A percentile compares a stretch with the other conserved stretches of the same genome.
phyloP scores from a whole-genome alignment of 2,888 invertebrate species.

The Cheilosia impressa region DNA sequence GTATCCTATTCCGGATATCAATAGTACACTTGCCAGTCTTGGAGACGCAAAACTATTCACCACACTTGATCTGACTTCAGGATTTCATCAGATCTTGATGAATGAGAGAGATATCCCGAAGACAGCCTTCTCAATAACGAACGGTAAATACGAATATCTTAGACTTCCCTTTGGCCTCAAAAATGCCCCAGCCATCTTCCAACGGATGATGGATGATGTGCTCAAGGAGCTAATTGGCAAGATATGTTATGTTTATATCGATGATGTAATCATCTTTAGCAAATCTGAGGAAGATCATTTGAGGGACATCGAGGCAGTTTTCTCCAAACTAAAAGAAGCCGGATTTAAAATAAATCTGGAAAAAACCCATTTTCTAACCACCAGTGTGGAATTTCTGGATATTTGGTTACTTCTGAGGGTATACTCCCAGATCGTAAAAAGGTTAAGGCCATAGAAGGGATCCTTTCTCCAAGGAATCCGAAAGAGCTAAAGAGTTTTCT shows the following conservation, averaged over 20 bases:
- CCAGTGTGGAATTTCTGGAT: background rate
- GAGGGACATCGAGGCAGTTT: background rate
- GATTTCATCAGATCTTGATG: background rate
- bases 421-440: too few species aligned
- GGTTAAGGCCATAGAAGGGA: too few species aligned
- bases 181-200: constrained; percentile 68
- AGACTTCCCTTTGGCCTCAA: background rate
- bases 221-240: background rate
- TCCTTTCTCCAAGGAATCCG: too few species aligned
- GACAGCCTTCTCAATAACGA: background rate
- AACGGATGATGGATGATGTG: constrained; percentile 75
- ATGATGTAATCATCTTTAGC: background rate
- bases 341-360: background rate
- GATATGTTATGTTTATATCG: background rate
- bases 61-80: background rate
- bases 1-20: too few species aligned
- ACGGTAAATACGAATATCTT: too few species aligned
- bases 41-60: background rate
- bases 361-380: background rate
- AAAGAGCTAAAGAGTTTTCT: too few species aligned
- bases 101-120: background rate
- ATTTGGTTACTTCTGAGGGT: too few species aligned
- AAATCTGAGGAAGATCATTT: constrained; percentile 1
- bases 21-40: background rate
- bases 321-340: background rate